Evolutionary conservation across 2,113 vertebrate species (phyloP), one percentile per base, ranked within the genome.

Genomic region (Leptobrachium leishanense): DNA sequence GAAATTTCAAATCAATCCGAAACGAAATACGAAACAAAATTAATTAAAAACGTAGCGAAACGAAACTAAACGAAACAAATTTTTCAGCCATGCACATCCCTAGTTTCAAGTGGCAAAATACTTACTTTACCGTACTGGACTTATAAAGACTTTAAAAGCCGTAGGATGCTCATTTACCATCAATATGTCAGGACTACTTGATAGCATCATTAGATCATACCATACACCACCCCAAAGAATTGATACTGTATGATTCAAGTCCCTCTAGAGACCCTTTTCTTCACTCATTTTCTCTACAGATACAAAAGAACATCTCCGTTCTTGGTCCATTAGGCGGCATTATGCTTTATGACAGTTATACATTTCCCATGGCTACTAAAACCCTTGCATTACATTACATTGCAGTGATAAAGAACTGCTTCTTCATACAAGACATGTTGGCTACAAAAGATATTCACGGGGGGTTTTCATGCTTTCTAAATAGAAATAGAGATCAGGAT

Each of bases 381-480:
- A 69, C 20, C 50, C 46, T 42, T 76, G 65, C 75, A 77, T 77
- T 68, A 69, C 68, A 43, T 63, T 68, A 77, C 68, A 43, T 63
- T 59, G 75, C 3, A 76, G 65, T 42, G 8, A 68, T 68, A 43
- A 9, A 39, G 53, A 69, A 66, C 31, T 67, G 40, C 12, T 43
- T 31, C 64, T 67, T 31, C 8, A 11, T 15, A 59, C 55, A 43
- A 15, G 41, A 43, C 1, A 44, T 31, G 42, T 12, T 67, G 2
- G 42, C 11, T 12, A 77, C 20, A 44, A 39, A 57, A 41, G 11
- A 54, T 57, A 43, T 68, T 31, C 20, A 4, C 53, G 2, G 3
- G n/a, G 6, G 67, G 46, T 63, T 15, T 75, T 75, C 20, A n/a
- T 44, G 44, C 5, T 67, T 68, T 11, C 31, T 68, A 15, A 12